Base-by-base conservation (phyloP, 2,797 vertebrate species). In the Myotis myotis region DNA sequence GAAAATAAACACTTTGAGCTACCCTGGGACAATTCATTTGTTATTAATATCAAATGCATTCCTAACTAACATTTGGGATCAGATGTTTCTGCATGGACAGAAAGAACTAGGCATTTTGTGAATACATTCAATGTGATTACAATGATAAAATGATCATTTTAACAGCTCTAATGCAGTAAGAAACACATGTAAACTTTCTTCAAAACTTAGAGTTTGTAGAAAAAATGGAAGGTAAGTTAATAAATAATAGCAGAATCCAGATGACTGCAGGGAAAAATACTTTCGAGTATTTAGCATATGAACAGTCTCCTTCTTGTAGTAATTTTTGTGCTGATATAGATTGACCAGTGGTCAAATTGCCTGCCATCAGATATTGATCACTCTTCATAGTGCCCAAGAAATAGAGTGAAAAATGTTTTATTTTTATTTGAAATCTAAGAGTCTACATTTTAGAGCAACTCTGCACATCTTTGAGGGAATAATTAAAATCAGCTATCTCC, bases 171-270 rank as follows among this genome's bases (percentile, higher is more conserved):
- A 71, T n/a, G 28, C 64, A 53, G 11, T 70, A 71, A 93, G 33
- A 95, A 90, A 68, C 20, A 74, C 13, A 70, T 3, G 10, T 17
- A 70, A 47, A 79, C 71, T 74, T 89, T 38, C 79, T 92, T 91
- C 38, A 68, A 79, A 93, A 70, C 55, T 87, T 47, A 38, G 33
- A 91, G 62, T 92, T 89, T 95, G 23, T 78, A 89, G 51, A 95
- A 96, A 95, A 93, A 95, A 82, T 60, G 60, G 72, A 89, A 96
- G 60, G 9, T 44, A 84, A 94, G 91, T 95, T 95, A 95, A 96
- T 93, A 96, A 94, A 89, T 87, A 76, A 94, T 72, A 94, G 84
- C 25, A 51, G 91, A 95, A 91, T 85, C 96, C 81, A 96, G 44
- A 91, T 95, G 84, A 84, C 95, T 64, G 57, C 33, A 55, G 96